Conservation (phyloP, 2,888 invertebrate genomes). For the Aproaerema taeniolella region DNA sequence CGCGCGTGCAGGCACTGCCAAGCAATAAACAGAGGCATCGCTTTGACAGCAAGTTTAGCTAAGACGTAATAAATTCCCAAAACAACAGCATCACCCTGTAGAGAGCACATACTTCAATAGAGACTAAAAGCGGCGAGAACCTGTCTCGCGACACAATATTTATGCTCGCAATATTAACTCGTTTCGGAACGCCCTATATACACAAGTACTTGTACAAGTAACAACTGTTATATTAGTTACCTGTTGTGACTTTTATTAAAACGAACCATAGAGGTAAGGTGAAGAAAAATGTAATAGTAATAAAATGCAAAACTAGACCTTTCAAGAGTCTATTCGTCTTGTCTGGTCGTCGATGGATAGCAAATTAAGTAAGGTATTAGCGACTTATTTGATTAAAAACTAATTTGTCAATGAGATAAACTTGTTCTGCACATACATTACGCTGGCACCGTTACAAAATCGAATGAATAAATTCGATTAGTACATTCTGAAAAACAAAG, state of each 20-base stretch:
- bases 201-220: constrained; percentile 14
- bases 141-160: constrained; percentile 72
- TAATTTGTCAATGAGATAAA: constrained; percentile 9
- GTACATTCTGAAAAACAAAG: no score
- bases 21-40: neutral
- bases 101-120: constrained; percentile 64
- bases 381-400: constrained; percentile 11
- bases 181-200: constrained; percentile 33
- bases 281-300: neutral
- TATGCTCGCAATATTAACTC: constrained; percentile 77
- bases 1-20: no score
- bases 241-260: constrained; percentile 2
- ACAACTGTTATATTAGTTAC: constrained; percentile 9
- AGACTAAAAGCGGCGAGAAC: constrained; percentile 67
- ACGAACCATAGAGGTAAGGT: neutral
- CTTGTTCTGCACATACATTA: no score
- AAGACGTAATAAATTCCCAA: neutral
- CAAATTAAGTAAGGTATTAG: constrained; percentile 1
- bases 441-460: neutral
- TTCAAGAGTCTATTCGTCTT: neutral
- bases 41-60: no score
- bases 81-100: constrained; percentile 41
- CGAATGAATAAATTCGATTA: no score
- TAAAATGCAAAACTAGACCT: constrained; percentile 5
- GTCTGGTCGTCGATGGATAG: neutral